Percentiles rank a stretch among this genome's conserved stretches.
These are phyloP conservation scores for Rotaria socialis DNA, from an alignment of 2,888 invertebrate genomes.

Conservation along the genomic window DNA sequence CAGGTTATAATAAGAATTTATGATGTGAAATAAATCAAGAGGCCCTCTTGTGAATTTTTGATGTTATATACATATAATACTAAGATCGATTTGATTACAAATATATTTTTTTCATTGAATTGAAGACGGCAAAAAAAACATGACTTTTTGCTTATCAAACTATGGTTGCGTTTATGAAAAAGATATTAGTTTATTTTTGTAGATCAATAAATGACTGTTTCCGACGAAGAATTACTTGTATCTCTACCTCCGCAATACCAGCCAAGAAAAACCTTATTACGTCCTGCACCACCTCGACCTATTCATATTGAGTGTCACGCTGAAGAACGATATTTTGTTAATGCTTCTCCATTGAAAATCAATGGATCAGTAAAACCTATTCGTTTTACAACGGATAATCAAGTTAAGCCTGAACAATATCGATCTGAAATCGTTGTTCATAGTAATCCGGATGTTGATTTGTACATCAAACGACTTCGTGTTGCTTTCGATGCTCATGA, in stretches of 20 bases:
- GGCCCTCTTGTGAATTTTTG: too few relatives aligned
- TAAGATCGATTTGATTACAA: too few relatives aligned
- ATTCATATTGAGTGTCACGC: slow-evolving; percentile 18
- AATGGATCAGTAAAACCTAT: not conserved
- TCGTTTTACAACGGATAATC: not conserved
- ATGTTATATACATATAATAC: too few relatives aligned
- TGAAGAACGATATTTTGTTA: slow-evolving; percentile 7
- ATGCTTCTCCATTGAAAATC: not conserved
- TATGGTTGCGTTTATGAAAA: not conserved
- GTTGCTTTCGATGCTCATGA: not conserved
- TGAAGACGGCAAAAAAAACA: too few relatives aligned
- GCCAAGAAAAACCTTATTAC: not conserved
- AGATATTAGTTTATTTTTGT: not conserved
- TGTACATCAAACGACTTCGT: not conserved
- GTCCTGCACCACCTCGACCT: not conserved
- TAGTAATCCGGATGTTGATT: not conserved
- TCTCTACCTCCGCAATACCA: not conserved
- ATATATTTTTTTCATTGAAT: too few relatives aligned
- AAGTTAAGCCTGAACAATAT: not conserved
- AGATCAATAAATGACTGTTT: not conserved
- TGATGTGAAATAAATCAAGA: too few relatives aligned
- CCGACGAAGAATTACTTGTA: not conserved
- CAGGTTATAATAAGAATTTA: not conserved
- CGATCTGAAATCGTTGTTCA: slow-evolving; percentile 12
- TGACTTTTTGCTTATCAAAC: too few relatives aligned